phyloP scores from a whole-genome alignment of 2,113 vertebrate genomes.

The Zingel zingel region DNA sequence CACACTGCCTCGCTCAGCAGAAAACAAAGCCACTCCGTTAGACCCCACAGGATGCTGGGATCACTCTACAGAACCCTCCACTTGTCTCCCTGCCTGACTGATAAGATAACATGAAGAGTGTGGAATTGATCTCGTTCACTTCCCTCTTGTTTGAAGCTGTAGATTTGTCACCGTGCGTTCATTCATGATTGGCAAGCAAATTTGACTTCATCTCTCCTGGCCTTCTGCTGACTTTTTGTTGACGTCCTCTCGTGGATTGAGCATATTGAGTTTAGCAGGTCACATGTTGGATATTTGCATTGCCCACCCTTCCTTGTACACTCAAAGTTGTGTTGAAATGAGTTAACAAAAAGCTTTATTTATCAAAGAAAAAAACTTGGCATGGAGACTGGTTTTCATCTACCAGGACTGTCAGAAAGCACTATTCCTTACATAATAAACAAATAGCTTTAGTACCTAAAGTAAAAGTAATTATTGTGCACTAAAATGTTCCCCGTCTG shows the following conservation, averaged over 20 bases:
- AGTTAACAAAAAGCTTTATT: slow-evolving; percentile 12
- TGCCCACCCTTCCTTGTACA: background rate
- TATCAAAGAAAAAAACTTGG: slow-evolving; percentile 5
- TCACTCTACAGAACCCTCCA: slow-evolving; percentile 3
- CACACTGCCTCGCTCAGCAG: slow-evolving; percentile 23
- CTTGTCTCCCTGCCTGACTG: slow-evolving; percentile 24
- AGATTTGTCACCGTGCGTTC: background rate
- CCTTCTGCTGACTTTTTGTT: slow-evolving; percentile 8
- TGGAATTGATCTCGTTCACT: background rate
- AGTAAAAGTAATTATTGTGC: too few relatives aligned
- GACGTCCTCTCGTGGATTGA: background rate
- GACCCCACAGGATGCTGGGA: slow-evolving; percentile 55
- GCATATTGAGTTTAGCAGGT: slow-evolving; percentile 1
- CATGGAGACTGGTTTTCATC: background rate
- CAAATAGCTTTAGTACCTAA: background rate
- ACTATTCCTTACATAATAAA: too few relatives aligned
- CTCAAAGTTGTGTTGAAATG: background rate
- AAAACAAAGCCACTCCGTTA: slow-evolving; percentile 34
- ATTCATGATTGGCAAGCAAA: background rate
- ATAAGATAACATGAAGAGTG: slow-evolving; percentile 21
- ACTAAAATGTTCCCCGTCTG: too few relatives aligned
- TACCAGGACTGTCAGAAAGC: background rate
- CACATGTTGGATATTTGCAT: background rate
- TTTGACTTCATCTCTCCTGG: background rate
- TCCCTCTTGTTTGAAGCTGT: background rate